phyloP scores from a whole-genome alignment of 2,888 invertebrate genomes.

The Geotrupes spiniger region DNA sequence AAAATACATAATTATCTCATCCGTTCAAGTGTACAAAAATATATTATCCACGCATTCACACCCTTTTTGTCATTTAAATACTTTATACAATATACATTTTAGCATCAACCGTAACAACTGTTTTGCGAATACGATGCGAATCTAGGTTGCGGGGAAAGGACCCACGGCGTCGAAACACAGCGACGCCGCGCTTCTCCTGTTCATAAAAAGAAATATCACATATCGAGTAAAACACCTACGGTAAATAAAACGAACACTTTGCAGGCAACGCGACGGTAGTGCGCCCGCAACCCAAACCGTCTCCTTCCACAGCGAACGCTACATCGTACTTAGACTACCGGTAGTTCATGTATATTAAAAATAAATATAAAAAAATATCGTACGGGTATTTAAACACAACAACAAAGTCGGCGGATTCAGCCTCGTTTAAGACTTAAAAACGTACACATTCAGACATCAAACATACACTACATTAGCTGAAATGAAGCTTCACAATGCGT shows the following conservation, averaged over 20 bases:
- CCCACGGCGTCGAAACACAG: too few species aligned
- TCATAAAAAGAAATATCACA: too few species aligned
- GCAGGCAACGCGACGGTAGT: too few species aligned
- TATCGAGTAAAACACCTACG: not conserved
- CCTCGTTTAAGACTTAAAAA: conserved; percentile 9
- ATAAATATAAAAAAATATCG: conserved; percentile 6
- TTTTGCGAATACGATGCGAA: conserved; percentile 22
- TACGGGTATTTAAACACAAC: conserved; percentile 19
- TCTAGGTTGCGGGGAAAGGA: conserved; percentile 26
- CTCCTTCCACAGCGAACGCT: too few species aligned
- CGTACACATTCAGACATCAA: conserved; percentile 16
- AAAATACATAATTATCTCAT: conserved; percentile 45
- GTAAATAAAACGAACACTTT: conserved; percentile 11
- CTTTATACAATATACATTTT: conserved; percentile 35
- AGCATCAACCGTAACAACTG: conserved; percentile 35
- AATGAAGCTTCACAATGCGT: too few species aligned
- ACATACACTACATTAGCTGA: not conserved
- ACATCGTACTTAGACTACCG: too few species aligned
- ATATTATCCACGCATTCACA: conserved; percentile 48
- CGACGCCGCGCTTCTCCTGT: too few species aligned
- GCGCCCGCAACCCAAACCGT: too few species aligned
- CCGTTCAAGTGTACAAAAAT: conserved; percentile 52
- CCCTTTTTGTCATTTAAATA: conserved; percentile 33
- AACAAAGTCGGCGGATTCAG: conserved; percentile 18
- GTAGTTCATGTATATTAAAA: too few species aligned